Conservation (phyloP, 2,797 vertebrate genomes). For the Aldrovandia affinis region DNA sequence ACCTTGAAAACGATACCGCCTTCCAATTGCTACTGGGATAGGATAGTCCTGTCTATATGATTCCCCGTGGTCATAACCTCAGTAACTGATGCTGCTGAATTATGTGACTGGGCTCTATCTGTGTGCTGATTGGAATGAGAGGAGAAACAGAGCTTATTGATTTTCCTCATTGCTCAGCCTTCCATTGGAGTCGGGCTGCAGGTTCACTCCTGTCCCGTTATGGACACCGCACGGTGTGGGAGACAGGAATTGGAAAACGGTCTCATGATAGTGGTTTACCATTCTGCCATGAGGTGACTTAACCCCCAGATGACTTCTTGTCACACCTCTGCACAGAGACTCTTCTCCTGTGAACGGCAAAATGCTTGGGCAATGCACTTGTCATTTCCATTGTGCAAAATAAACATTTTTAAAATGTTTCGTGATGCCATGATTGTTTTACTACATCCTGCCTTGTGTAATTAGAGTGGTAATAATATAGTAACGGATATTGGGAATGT, state of each 20-base stretch:
- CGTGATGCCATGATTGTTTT: not conserved
- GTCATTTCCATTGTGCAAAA: not conserved
- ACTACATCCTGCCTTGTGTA: not conserved
- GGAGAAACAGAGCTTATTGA: constrained; percentile 35
- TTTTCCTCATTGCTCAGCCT: constrained; percentile 34
- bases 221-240: constrained; percentile 30
- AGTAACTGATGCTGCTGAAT: constrained; percentile 29
- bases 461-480: not conserved
- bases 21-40: not conserved
- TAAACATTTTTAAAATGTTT: not conserved
- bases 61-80: constrained; percentile 32
- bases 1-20: not conserved
- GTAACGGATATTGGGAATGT: not conserved
- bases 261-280: constrained; percentile 9
- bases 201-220: constrained; percentile 20
- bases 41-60: constrained; percentile 21
- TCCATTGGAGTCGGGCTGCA: constrained; percentile 21
- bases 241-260: constrained; percentile 18
- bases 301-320: not conserved
- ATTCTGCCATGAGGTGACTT: not conserved
- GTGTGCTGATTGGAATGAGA: constrained; percentile 18
- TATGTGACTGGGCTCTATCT: constrained; percentile 15
- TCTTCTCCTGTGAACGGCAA: not conserved
- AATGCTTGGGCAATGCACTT: not conserved
- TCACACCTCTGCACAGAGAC: not conserved